phyloP scores from a whole-genome alignment of 2,113 vertebrate genomes.

The Macquaria ambigua region DNA sequence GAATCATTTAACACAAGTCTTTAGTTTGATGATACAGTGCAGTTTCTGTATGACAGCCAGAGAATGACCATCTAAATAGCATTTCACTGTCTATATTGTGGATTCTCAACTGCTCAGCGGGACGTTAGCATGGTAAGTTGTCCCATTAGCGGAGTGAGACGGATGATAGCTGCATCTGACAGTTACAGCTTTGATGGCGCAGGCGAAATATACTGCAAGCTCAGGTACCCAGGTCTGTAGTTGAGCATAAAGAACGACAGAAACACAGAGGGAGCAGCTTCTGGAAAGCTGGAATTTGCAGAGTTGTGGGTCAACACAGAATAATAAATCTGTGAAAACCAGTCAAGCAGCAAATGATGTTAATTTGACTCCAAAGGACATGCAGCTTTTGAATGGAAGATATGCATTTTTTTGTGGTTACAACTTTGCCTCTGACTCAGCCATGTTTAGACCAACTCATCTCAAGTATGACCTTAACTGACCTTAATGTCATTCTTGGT shows the following conservation, averaged over 20 bases:
- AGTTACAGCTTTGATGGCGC: background rate
- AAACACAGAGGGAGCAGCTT: background rate
- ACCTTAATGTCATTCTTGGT: conserved; percentile 16
- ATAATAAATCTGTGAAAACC: background rate
- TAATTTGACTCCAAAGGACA: background rate
- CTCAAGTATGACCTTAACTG: background rate
- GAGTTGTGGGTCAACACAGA: background rate
- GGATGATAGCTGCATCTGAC: background rate
- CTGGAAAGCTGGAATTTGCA: background rate
- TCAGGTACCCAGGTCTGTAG: background rate
- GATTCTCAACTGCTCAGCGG: background rate
- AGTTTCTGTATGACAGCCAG: background rate
- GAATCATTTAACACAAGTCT: background rate
- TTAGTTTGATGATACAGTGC: background rate
- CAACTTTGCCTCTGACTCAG: background rate
- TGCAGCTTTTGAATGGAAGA: conserved; percentile 16
- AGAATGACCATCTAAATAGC: background rate
- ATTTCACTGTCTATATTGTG: background rate
- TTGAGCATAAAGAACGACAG: background rate
- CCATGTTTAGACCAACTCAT: background rate
- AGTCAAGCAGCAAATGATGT: conserved; percentile 28
- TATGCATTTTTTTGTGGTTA: background rate
- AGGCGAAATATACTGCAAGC: background rate
- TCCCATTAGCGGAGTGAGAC: background rate
- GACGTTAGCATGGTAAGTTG: background rate